phyloP scores from a whole-genome alignment of 35 echinoderm and acorn worm species.

The Anneissia japonica region DNA sequence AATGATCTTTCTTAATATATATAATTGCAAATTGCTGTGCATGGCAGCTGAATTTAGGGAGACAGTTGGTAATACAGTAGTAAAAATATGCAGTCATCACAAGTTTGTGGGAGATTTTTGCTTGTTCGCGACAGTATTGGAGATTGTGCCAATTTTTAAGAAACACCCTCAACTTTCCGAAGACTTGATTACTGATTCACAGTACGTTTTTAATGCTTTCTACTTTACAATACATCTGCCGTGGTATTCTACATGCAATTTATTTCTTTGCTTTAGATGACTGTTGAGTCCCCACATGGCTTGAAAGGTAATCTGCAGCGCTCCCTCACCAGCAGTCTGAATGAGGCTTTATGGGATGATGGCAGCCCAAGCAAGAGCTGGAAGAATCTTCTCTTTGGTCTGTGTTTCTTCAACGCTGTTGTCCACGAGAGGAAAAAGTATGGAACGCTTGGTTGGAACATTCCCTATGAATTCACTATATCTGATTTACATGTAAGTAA shows the following conservation, averaged over 20 bases:
- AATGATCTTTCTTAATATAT: too few relatives aligned
- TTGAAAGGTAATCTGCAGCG: constrained; percentile 84
- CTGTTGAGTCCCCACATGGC: constrained; percentile 89
- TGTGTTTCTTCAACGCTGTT: constrained; percentile 97
- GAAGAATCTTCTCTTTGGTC: constrained; percentile 88
- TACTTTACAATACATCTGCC: neutral
- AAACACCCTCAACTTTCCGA: too few relatives aligned
- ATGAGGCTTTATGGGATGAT: constrained; percentile 73
- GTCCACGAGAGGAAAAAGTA: constrained; percentile 95
- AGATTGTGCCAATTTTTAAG: too few relatives aligned
- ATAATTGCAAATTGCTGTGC: too few relatives aligned
- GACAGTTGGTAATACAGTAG: too few relatives aligned
- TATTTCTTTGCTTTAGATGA: constrained; percentile 59
- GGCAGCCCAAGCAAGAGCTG: constrained; percentile 55
- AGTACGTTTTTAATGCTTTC: too few relatives aligned
- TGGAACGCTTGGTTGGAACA: constrained; percentile 90
- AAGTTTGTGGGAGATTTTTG: too few relatives aligned
- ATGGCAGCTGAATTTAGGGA: too few relatives aligned
- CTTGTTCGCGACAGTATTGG: too few relatives aligned
- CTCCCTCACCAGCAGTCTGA: constrained; percentile 53
- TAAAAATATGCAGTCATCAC: too few relatives aligned
- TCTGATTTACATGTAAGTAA: constrained; percentile 91
- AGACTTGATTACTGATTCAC: too few relatives aligned
- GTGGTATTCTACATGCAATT: neutral
- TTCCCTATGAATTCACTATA: constrained; percentile 86